Conservation (phyloP, 2,888 invertebrate genomes). For the Napeogenes inachia region DNA sequence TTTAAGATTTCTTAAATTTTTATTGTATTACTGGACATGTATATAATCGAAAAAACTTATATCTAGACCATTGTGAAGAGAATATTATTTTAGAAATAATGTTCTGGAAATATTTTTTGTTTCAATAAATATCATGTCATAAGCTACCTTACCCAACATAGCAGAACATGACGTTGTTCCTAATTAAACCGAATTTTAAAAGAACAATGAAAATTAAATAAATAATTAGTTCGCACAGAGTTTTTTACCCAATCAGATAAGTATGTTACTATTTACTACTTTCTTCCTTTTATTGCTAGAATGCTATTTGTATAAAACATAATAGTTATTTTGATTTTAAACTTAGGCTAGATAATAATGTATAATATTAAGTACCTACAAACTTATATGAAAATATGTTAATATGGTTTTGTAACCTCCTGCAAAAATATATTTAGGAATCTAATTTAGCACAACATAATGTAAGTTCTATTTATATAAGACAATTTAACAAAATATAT, state of each 20-base stretch:
- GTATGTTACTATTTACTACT: background rate
- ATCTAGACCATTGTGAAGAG: too few species aligned
- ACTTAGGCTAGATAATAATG: too few species aligned
- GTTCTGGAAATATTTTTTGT: too few species aligned
- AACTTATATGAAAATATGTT: too few species aligned
- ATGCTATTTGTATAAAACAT: background rate
- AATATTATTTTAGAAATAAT: too few species aligned
- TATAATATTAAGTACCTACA: too few species aligned
- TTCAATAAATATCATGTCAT: background rate
- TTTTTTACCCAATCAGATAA: slow-evolving; percentile 8
- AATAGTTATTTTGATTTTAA: too few species aligned
- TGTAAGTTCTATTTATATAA: slow-evolving; percentile 2
- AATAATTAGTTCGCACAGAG: slow-evolving; percentile 5
- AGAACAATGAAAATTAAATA: slow-evolving; percentile 8
- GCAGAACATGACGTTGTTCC: slow-evolving; percentile 5
- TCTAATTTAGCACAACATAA: slow-evolving; percentile 10
- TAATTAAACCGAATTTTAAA: slow-evolving; percentile 8
- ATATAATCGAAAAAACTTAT: too few species aligned
- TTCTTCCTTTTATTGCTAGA: too few species aligned
- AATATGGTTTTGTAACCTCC: background rate
- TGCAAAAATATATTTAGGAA: slow-evolving; percentile 3
- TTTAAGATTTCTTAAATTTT: too few species aligned
- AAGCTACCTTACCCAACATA: background rate
- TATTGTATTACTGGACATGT: too few species aligned
- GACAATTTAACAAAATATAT: slow-evolving; percentile 15